Conservation (phyloP, 2,888 invertebrate species). For the Ectropis crepuscularia region DNA sequence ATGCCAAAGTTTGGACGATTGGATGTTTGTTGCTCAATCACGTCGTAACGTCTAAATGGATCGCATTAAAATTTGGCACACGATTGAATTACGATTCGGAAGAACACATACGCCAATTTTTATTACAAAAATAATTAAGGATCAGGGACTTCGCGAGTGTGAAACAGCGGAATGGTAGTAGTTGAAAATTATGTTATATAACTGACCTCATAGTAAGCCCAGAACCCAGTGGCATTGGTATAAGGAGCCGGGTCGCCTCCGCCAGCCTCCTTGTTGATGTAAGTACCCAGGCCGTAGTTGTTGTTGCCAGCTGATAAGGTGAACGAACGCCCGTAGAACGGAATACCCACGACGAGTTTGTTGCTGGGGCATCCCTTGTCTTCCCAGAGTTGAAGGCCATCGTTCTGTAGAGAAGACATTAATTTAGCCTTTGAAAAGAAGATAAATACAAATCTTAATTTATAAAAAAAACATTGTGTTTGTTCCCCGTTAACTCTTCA, state of each 20-base stretch:
- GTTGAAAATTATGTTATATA: background rate
- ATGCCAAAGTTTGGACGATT: no score
- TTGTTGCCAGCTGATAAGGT: conserved; percentile 92
- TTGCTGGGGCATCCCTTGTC: conserved; percentile 94
- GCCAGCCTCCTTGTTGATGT: conserved; percentile 95
- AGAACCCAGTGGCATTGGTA: conserved; percentile 94
- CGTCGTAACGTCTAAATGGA: no score
- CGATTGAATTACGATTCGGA: no score
- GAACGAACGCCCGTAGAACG: conserved; percentile 95
- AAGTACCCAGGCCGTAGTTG: conserved; percentile 93
- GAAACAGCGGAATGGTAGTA: no score
- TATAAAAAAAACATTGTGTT: background rate
- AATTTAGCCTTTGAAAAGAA: background rate
- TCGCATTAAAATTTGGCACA: no score
- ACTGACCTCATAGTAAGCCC: conserved; percentile 92
- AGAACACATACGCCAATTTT: no score
- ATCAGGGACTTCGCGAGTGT: no score
- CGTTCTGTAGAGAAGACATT: conserved; percentile 86
- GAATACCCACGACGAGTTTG: conserved; percentile 94
- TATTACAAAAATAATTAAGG: no score
- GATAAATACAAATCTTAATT: background rate
- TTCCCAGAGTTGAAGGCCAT: conserved; percentile 94
- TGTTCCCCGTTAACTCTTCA: no score
- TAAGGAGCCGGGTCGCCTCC: conserved; percentile 94
- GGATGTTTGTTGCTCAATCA: no score